Percentiles rank a stretch among this genome's conserved stretches.
Conservation (phyloP, 2,888 invertebrate species). For the Hydriomena furcata region DNA sequence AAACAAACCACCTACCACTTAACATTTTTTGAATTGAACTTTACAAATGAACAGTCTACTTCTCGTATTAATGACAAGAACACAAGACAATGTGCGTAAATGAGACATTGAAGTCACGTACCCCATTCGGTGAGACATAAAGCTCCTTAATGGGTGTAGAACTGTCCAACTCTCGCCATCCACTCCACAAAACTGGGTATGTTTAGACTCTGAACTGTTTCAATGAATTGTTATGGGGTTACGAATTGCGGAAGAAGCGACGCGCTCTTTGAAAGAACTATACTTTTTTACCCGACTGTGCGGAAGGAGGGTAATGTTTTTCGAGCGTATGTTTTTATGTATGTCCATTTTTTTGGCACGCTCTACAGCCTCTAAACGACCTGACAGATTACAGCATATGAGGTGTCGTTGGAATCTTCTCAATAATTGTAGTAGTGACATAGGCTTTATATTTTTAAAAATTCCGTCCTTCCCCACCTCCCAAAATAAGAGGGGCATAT, state of each 20-base stretch:
- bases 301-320: too few species aligned
- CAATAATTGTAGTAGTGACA: too few species aligned
- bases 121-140: conserved; percentile 66
- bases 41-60: conserved; percentile 20
- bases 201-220: conserved; percentile 28
- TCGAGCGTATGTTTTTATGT: too few species aligned
- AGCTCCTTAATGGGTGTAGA: conserved; percentile 67
- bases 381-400: too few species aligned
- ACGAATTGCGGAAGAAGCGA: conserved; percentile 19
- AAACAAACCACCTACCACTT: conserved; percentile 15
- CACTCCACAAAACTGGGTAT: conserved; percentile 48
- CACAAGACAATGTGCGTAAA: conserved; percentile 48
- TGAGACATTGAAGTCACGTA: conserved; percentile 69
- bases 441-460: too few species aligned
- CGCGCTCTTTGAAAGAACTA: conserved; percentile 1
- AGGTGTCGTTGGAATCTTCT: too few species aligned
- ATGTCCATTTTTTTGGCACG: too few species aligned
- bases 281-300: too few species aligned
- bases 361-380: too few species aligned
- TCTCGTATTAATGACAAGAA: conserved; percentile 29
- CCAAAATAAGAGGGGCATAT: too few species aligned
- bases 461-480: too few species aligned
- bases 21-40: conserved; percentile 24
- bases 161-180: conserved; percentile 72
- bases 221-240: conserved; percentile 37